These are phyloP conservation scores for Seriola quinqueradiata DNA, from an alignment of 2,113 vertebrate species.

Conservation along the genomic window DNA sequence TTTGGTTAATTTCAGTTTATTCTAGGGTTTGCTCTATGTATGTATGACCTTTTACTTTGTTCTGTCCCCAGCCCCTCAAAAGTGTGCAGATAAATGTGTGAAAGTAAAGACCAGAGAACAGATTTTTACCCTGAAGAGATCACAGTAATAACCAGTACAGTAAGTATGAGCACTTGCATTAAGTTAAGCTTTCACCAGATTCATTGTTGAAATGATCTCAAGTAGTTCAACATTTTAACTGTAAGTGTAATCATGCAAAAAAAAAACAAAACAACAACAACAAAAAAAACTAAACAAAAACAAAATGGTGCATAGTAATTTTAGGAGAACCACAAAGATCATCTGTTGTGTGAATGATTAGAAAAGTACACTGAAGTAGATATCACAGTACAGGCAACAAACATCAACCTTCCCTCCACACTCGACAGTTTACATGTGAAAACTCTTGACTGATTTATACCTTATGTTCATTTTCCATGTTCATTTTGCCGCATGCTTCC, in stretches of 20 bases:
- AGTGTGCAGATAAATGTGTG: slow-evolving; percentile 37
- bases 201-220: slow-evolving; percentile 48
- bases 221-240: slow-evolving; percentile 49
- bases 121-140: slow-evolving; percentile 64
- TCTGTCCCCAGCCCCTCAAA: slow-evolving; percentile 3
- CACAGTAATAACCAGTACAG: slow-evolving; percentile 74
- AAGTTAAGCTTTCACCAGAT: slow-evolving; percentile 51
- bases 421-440: slow-evolving; percentile 18
- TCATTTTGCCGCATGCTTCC: slow-evolving; percentile 54
- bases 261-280: slow-evolving; percentile 4
- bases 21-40: neutral
- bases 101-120: slow-evolving; percentile 41
- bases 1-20: slow-evolving; percentile 41
- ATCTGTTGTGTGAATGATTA: slow-evolving; percentile 48
- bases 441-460: slow-evolving; percentile 26
- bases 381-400: slow-evolving; percentile 73
- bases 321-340: slow-evolving; percentile 44
- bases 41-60: neutral
- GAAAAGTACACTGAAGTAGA: slow-evolving; percentile 58
- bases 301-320: slow-evolving; percentile 64
- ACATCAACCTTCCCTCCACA: slow-evolving; percentile 37
- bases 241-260: slow-evolving; percentile 60
- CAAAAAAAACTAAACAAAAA: neutral
- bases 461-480: slow-evolving; percentile 25
- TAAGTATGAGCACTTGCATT: slow-evolving; percentile 66